Conservation (phyloP, 2,797 vertebrate species). For the Halcyon smyrnensis region DNA sequence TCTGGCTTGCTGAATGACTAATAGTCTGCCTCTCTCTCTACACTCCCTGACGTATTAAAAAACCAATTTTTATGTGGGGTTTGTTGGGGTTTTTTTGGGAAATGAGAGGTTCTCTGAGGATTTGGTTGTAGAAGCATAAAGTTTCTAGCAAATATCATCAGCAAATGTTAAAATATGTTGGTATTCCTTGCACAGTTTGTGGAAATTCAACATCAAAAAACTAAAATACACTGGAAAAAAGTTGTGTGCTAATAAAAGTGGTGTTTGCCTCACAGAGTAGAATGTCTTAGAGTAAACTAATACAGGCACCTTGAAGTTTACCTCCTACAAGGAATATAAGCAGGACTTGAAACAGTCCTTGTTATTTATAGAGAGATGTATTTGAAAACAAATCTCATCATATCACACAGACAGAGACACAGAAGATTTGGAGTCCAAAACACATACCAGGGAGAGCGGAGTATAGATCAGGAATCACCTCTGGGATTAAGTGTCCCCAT, state of each 20-base stretch:
- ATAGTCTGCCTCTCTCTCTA: background rate
- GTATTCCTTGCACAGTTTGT: background rate
- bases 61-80: fast-evolving
- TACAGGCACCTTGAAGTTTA: background rate
- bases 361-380: background rate
- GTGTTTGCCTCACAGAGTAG: too few relatives aligned
- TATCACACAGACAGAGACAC: background rate
- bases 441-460: background rate
- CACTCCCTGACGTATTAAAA: background rate
- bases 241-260: background rate
- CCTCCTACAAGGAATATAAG: background rate
- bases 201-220: background rate
- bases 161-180: background rate
- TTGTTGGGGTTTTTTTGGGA: background rate
- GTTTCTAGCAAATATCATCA: background rate
- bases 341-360: background rate
- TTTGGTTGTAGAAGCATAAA: background rate
- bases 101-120: background rate
- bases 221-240: background rate
- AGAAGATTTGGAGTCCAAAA: background rate
- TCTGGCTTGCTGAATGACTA: background rate
- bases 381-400: background rate
- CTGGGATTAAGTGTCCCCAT: background rate
- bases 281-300: too few relatives aligned
- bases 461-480: background rate